A percentile compares a stretch with the other conserved stretches of the same genome.
Evolutionary conservation across 2,888 invertebrate species (phyloP).

Genomic region (Tenthredo scrophulariae): DNA sequence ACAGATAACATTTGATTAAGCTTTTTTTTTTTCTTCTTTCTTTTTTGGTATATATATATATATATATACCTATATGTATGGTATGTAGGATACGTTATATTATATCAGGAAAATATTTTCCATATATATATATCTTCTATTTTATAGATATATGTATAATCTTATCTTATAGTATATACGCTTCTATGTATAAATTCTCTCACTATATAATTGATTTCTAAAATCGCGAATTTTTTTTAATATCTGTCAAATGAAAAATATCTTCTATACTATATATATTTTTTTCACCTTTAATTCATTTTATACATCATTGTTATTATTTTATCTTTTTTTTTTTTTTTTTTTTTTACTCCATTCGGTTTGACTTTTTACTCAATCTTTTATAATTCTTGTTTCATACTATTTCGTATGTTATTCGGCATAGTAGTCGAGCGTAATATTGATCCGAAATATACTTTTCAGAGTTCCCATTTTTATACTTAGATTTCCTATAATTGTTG

Average conservation of each 20-base stretch:
- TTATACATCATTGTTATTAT: background rate
- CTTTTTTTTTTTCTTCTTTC: background rate
- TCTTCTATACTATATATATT: background rate
- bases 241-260: background rate
- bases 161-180: background rate
- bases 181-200: background rate
- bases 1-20: slow-evolving; percentile 2
- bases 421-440: background rate
- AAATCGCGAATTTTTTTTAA: background rate
- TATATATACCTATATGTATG: too few species aligned
- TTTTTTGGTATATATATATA: background rate
- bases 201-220: background rate
- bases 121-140: background rate
- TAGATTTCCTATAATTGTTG: too few species aligned
- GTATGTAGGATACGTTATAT: background rate
- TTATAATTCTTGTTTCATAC: background rate
- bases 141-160: background rate
- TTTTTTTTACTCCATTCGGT: background rate
- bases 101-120: background rate
- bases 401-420: background rate
- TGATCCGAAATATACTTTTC: background rate
- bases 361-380: background rate
- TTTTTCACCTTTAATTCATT: background rate
- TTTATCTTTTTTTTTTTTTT: background rate
- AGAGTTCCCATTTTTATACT: too few species aligned